Base-by-base conservation (phyloP, 1,140 invertebrate species). In the Forficula auricularia region DNA sequence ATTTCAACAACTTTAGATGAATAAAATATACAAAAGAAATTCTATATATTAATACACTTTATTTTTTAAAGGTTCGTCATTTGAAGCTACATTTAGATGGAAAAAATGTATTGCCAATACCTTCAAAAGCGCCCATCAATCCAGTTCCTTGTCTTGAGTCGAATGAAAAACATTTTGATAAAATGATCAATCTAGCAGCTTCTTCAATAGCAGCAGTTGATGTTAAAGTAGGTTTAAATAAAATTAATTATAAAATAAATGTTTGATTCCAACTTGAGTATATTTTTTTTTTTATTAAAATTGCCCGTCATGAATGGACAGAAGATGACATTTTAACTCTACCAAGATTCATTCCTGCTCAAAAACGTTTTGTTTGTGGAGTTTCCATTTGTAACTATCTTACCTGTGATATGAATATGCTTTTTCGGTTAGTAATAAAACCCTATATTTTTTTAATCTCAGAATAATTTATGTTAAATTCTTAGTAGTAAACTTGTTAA, bases 141-240 rank as follows among this genome's bases (percentile, higher is more conserved):
- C 81, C 81, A 0, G 80, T 85, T 0, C 81, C 81, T 0, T 80
- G 78, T 56, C 59, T 83, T 14, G 75, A 80, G 38, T 74, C 74
- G 22, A 79, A 77, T 43, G 80, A 83, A 52, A 72, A 69, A 47
- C 80, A 82, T 70, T 85, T 85, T 54, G 81, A 85, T 54, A 82
- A 80, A 56, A 86, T 85, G 82, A 67, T 75, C 0, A 86, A 86
- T 57, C 61, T 83, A 12, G 80, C 82, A 0, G 72, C 72, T 16
- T 80, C 78, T 54, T 81, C 79, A 1, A 67, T 74, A 48, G 61
- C 64, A 37, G 63, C 22, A 4, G 10, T 27, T 27, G 22, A 27
- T 19, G n/a, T 39, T 20, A 19, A 22, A 20, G 19, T 42, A 42
- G 6, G 20, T 18, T 13, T 13, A 42, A 15, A 16, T 14, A 18